Evolutionary conservation across 1,140 invertebrate species (phyloP), one percentile per base, ranked within the genome.

Genomic region (Drosophila virilis): DNA sequence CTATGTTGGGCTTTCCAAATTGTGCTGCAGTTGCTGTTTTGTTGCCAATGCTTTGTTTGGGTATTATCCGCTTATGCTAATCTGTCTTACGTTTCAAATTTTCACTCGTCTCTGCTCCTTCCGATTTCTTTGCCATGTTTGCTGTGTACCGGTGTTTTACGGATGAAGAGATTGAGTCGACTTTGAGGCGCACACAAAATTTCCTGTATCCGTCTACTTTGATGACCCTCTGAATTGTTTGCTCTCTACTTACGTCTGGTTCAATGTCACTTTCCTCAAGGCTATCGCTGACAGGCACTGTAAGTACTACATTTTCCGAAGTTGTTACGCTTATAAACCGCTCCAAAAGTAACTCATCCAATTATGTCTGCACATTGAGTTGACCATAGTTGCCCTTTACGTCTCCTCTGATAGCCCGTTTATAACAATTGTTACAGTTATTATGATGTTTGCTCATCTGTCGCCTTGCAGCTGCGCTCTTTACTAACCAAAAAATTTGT

Each of bases 1-100:
- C 13, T 37, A 67, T 52, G 64, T 67, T 67, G 38, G 42, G 54
- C 70, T 52, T 42, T 8, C 45, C 13, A 43, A 68, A 68, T 59
- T 52, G n/a, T 59, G 62, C 61, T 75, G 51, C 60, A 46, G 40
- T 51, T 70, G 48, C 65, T 65, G 61, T 60, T 73, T 65, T 62
- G 54, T 60, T 72, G 54, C 46, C 51, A 42, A 59, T 59, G 58
- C 38, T 17, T 37, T 68, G 54, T 42, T 69, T 51, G 66, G 43
- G 74, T 80, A 89, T 89, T 89, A 90, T 89, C 85, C 85, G 84
- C 84, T 89, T 89, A 89, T 89, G 84, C 84, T 88, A 88, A 89
- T 89, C 84, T 84, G 64, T 84, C 80, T 89, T 78, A 89, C 84
- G 80, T 84, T 89, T 89, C 77, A 80, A 73, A 79, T 79, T 83